Evolutionary conservation across 2,888 invertebrate species (phyloP).

Genomic region (Morinoia aosen): DNA sequence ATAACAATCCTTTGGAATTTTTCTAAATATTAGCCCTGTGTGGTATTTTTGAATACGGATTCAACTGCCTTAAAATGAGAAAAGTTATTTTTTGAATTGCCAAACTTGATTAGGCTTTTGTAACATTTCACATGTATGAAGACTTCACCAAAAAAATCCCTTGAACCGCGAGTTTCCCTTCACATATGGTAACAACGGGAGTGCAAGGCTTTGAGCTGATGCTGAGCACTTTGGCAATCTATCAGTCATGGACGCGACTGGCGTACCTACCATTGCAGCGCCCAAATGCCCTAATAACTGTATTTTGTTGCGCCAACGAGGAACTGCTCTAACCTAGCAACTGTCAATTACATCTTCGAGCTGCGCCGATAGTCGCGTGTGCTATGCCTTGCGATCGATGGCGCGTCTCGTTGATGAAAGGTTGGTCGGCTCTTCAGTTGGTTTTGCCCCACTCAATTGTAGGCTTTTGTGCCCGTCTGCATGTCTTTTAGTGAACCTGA

Average conservation of each 20-base stretch:
- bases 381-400: conserved; percentile 20
- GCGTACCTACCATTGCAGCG: background rate
- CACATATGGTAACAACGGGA: background rate
- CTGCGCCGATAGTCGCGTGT: background rate
- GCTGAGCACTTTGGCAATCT: background rate
- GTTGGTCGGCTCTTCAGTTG: background rate
- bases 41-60: too few species aligned
- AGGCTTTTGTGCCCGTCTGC: background rate
- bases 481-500: background rate
- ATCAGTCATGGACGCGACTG: background rate
- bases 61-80: too few species aligned
- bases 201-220: background rate
- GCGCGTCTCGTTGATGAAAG: conserved; percentile 16
- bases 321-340: background rate
- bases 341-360: background rate
- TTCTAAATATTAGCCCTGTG: too few species aligned
- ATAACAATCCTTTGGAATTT: too few species aligned
- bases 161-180: too few species aligned
- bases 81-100: too few species aligned
- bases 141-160: too few species aligned
- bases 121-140: too few species aligned
- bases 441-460: conserved; percentile 18
- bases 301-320: conserved; percentile 13
- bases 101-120: too few species aligned
- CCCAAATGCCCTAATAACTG: conserved; percentile 24